Evolutionary conservation across 2,888 invertebrate genomes (phyloP).

Genomic region (Lacanobia oleracea): DNA sequence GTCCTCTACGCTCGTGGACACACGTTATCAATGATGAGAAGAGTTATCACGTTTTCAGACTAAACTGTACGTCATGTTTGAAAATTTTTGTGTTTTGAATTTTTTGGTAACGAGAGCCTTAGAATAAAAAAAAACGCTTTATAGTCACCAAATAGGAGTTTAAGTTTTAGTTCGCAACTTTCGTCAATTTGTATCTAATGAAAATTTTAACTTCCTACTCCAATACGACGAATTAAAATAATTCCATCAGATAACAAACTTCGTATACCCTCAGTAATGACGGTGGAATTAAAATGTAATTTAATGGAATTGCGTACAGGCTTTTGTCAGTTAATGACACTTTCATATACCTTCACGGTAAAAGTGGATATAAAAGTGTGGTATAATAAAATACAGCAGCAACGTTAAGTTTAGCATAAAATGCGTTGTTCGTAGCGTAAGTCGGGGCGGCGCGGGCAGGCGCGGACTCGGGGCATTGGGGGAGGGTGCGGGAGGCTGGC

Average conservation of each 20-base stretch:
- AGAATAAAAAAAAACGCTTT: not conserved
- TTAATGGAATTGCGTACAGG: constrained; percentile 35
- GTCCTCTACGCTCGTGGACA: constrained; percentile 28
- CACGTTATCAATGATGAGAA: constrained; percentile 50
- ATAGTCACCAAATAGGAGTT: not conserved
- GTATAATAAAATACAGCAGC: constrained; percentile 58
- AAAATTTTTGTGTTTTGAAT: not conserved
- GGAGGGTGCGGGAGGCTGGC: constrained; percentile 75
- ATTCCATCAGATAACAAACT: constrained; percentile 27
- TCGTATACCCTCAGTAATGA: constrained; percentile 19
- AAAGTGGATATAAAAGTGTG: constrained; percentile 37
- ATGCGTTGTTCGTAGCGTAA: constrained; percentile 64
- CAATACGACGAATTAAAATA: constrained; percentile 27
- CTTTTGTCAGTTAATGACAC: constrained; percentile 29
- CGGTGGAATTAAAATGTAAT: constrained; percentile 45
- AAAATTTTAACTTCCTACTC: constrained; percentile 3
- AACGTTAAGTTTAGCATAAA: constrained; percentile 70
- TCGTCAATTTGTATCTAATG: constrained; percentile 7
- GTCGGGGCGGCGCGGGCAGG: constrained; percentile 44
- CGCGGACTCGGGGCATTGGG: constrained; percentile 35
- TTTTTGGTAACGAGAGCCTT: not conserved
- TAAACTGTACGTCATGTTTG: not conserved
- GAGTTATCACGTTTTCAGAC: constrained; percentile 6
- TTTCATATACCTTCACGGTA: constrained; percentile 21
- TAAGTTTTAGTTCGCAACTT: not conserved